Evolutionary conservation across 2,797 vertebrate species (phyloP).

Genomic region (Etheostoma nigrum): DNA sequence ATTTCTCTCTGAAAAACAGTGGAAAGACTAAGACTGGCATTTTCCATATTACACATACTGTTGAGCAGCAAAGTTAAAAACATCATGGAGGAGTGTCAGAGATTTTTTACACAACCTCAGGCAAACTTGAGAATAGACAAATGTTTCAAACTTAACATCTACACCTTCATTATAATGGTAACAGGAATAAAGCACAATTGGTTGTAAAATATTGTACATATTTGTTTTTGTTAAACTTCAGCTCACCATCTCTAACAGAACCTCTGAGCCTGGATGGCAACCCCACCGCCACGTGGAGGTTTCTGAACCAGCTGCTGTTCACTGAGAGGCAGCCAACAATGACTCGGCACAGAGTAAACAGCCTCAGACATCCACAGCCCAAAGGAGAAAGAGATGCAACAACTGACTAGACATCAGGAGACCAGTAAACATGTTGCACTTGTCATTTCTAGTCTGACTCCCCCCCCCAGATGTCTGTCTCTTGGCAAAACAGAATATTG

Average conservation of each 20-base stretch:
- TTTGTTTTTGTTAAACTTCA: constrained; percentile 27
- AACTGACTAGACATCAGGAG: constrained; percentile 12
- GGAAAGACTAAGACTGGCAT: not conserved
- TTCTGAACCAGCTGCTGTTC: constrained; percentile 47
- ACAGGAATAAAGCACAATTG: not conserved
- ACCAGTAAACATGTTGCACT: constrained; percentile 21
- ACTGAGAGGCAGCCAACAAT: constrained; percentile 39
- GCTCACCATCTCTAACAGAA: constrained; percentile 6
- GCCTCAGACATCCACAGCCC: constrained; percentile 30
- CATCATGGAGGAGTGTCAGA: not conserved
- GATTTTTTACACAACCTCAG: not conserved
- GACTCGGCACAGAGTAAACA: constrained; percentile 34
- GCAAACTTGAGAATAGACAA: not conserved
- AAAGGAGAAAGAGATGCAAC: constrained; percentile 23
- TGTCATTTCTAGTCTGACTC: constrained; percentile 10
- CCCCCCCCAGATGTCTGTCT: not conserved
- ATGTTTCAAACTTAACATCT: not conserved
- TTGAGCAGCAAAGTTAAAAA: not conserved
- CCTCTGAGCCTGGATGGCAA: constrained; percentile 6
- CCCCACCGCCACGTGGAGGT: constrained; percentile 24
- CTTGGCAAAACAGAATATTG: not conserved
- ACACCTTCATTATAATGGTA: not conserved
- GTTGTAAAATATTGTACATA: constrained; percentile 7
- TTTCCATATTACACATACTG: not conserved
- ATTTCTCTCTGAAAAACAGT: not conserved